Percentiles rank a stretch among this genome's conserved stretches.
Conservation (phyloP, 2,888 invertebrate species). For the Parascotia fuliginaria region DNA sequence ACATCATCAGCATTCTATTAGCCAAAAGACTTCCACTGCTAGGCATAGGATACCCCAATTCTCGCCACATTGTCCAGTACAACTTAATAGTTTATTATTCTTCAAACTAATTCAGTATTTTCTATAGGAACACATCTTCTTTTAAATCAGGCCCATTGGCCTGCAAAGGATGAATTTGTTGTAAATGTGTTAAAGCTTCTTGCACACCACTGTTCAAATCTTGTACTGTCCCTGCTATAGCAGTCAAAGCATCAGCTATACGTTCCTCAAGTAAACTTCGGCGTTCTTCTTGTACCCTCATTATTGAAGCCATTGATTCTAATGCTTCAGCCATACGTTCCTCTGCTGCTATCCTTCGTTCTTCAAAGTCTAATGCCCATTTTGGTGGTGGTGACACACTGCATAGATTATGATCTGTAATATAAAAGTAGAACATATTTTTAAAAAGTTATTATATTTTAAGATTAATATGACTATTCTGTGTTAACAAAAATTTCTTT, state of each 20-base stretch:
- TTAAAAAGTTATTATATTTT: background rate
- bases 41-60: too few species aligned
- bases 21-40: too few species aligned
- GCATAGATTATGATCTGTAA: slow-evolving; percentile 52
- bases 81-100: background rate
- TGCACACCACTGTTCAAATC: slow-evolving; percentile 69
- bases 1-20: too few species aligned
- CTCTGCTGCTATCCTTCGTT: slow-evolving; percentile 69
- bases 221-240: slow-evolving; percentile 67
- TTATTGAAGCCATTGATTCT: slow-evolving; percentile 63
- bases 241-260: slow-evolving; percentile 63
- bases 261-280: slow-evolving; percentile 61
- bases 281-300: slow-evolving; percentile 67
- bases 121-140: slow-evolving; percentile 53
- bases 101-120: background rate
- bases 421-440: background rate
- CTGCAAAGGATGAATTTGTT: slow-evolving; percentile 49
- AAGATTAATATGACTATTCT: too few species aligned
- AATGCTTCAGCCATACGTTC: slow-evolving; percentile 73
- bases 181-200: slow-evolving; percentile 54
- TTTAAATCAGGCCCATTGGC: slow-evolving; percentile 56
- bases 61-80: too few species aligned
- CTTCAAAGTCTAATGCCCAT: slow-evolving; percentile 74
- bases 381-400: slow-evolving; percentile 66
- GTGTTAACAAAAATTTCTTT: too few species aligned